Base-by-base conservation (phyloP, 1,140 invertebrate genomes). In the Diuraphis noxia region DNA sequence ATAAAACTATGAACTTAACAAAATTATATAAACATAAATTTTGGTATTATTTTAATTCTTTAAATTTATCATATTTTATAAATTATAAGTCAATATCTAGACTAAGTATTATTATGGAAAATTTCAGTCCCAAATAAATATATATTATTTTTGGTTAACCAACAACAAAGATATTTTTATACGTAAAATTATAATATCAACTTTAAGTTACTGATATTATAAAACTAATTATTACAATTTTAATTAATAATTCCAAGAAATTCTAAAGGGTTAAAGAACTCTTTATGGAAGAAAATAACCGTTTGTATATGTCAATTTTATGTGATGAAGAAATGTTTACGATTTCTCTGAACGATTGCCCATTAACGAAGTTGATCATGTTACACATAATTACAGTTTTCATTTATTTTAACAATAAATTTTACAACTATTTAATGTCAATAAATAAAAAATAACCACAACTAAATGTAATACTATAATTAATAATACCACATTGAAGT, bases 241-340 rank as follows among this genome's bases (percentile, higher is more conserved):
- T 36, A 63, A 52, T 86, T 38, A 36, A n/a, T 40, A 19, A 41
- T 63, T 88, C 36, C 21, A 2, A 63, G 86, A 63, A 63, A 23
- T 52, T 38, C 9, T 49, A 38, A 88, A 63, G 46, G 25, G 38
- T 40, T 56, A 56, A 63, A 63, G 49, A 88, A 63, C 46, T 88
- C 25, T 88, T 56, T 88, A 88, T 88, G 25, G 36, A 63, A 63
- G 10, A 36, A 88, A 86, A 36, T 86, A 23, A 88, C 86, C 86
- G 86, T 88, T 88, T 63, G 52, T 88, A 88, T 63, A 88, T 63
- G 86, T 88, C 86, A 88, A 63, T 88, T 88, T 88, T 63, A 88
- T 86, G 84, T 86, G 84, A 86, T 86, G 43, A 52, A 52, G 43
- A 49, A 86, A 86, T 49, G 85, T 86, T 86, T 52, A 52, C 43